Evolutionary conservation across 2,888 invertebrate genomes (phyloP).

Genomic region (Cremastobaeus sp.): DNA sequence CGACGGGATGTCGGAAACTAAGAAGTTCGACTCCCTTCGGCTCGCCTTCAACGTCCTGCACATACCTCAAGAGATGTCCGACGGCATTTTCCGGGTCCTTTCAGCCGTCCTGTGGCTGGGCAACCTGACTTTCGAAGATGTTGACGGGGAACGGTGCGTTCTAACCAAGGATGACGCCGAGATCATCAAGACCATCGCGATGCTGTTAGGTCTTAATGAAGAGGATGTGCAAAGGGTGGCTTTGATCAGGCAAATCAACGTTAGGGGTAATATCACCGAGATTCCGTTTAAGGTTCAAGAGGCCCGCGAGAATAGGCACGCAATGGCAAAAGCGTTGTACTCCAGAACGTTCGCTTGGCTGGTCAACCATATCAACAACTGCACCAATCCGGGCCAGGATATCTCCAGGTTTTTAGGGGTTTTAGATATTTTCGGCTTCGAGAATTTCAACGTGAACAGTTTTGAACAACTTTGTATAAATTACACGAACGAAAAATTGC

Average conservation of each 20-base stretch:
- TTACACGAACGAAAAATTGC: slow-evolving; percentile 95
- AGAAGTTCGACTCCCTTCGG: slow-evolving; percentile 89
- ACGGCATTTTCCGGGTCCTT: slow-evolving; percentile 92
- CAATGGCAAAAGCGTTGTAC: slow-evolving; percentile 95
- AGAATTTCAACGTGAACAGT: slow-evolving; percentile 93
- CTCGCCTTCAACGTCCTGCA: slow-evolving; percentile 93
- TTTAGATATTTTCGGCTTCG: slow-evolving; percentile 95
- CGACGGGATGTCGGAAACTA: slow-evolving; percentile 83
- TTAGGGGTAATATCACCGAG: slow-evolving; percentile 94
- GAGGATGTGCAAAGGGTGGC: slow-evolving; percentile 88
- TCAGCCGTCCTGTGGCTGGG: slow-evolving; percentile 95
- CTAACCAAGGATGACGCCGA: slow-evolving; percentile 85
- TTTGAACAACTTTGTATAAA: slow-evolving; percentile 96
- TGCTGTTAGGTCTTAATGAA: slow-evolving; percentile 86
- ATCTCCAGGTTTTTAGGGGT: slow-evolving; percentile 89
- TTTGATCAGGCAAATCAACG: slow-evolving; percentile 90
- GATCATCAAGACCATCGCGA: slow-evolving; percentile 86
- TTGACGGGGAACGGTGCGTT: slow-evolving; percentile 91
- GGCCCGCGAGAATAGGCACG: slow-evolving; percentile 94
- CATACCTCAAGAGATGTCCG: slow-evolving; percentile 90
- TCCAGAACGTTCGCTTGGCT: slow-evolving; percentile 95
- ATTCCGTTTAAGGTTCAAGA: slow-evolving; percentile 93
- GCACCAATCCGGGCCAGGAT: slow-evolving; percentile 92
- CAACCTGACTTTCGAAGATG: slow-evolving; percentile 90
- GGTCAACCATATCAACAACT: slow-evolving; percentile 93